These are phyloP conservation scores for Drosophila pallidifrons DNA, from an alignment of 1,140 invertebrate species.

Conservation along the genomic window DNA sequence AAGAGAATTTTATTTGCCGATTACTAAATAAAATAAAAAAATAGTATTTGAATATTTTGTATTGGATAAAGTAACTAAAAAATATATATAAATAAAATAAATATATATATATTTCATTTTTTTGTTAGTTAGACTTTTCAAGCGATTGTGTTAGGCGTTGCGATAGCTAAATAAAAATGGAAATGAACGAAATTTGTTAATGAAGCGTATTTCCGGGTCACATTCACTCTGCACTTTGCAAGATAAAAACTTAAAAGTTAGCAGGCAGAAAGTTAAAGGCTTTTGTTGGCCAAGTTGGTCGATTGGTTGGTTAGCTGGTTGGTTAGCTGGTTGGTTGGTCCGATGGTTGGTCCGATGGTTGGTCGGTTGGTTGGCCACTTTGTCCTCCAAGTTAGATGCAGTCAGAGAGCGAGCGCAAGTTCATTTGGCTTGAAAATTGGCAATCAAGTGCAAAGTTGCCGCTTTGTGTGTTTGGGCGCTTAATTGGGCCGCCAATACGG, in stretches of 20 bases:
- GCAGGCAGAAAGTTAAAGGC: slow-evolving; percentile 12
- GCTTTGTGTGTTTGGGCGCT: slow-evolving; percentile 59
- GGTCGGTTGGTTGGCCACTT: not conserved
- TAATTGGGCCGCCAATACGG: slow-evolving; percentile 71
- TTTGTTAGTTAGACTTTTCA: too few species aligned
- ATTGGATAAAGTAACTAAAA: too few species aligned
- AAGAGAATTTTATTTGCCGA: too few species aligned
- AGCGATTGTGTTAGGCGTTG: too few species aligned
- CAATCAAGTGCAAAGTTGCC: slow-evolving; percentile 72
- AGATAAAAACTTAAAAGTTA: not conserved
- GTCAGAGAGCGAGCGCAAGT: slow-evolving; percentile 33
- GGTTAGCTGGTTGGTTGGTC: not conserved
- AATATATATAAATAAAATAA: too few species aligned
- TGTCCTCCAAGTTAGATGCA: slow-evolving; percentile 28
- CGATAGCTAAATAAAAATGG: too few species aligned
- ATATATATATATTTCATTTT: too few species aligned
- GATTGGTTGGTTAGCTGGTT: not conserved
- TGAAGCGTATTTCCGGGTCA: too few species aligned
- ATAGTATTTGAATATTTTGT: too few species aligned
- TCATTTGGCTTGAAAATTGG: slow-evolving; percentile 72
- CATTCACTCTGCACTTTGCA: too few species aligned
- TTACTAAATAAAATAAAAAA: too few species aligned
- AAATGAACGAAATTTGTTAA: too few species aligned
- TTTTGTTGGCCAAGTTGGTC: slow-evolving; percentile 20
- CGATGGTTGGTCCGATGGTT: not conserved